phyloP scores from a whole-genome alignment of 2,113 vertebrate genomes.

The Perccottus glenii region DNA sequence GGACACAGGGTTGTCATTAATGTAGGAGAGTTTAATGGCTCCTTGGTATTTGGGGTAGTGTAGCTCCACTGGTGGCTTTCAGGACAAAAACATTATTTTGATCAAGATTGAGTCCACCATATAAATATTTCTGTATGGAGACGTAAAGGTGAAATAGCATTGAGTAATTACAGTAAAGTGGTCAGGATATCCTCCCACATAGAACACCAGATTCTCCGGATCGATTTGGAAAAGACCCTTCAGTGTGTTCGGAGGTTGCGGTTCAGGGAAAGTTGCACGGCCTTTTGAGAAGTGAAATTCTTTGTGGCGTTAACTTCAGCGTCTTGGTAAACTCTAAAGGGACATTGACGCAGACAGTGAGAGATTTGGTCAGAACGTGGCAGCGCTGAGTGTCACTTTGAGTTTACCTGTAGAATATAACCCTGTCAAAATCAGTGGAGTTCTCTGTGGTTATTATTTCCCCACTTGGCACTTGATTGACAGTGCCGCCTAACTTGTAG shows the following conservation, averaged over 20 bases:
- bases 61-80: conserved; percentile 81
- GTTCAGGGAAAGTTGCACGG: not conserved
- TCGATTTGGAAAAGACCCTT: conserved; percentile 79
- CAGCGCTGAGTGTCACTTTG: no score
- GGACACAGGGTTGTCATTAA: conserved; percentile 84
- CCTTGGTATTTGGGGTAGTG: conserved; percentile 80
- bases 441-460: conserved; percentile 52
- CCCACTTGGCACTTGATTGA: conserved; percentile 76
- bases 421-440: conserved; percentile 80
- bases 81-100: not conserved
- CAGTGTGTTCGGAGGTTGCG: conserved; percentile 44
- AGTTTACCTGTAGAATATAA: conserved; percentile 84
- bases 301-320: conserved; percentile 79
- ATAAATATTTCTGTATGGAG: not conserved
- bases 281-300: conserved; percentile 73
- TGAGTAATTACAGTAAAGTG: conserved; percentile 80
- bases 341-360: conserved; percentile 22
- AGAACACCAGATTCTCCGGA: conserved; percentile 84
- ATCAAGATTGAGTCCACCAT: not conserved
- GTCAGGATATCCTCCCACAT: conserved; percentile 87
- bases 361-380: not conserved
- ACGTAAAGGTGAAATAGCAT: not conserved
- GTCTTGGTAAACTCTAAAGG: conserved; percentile 88
- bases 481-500: conserved; percentile 81
- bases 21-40: conserved; percentile 84